A percentile compares a stretch with the other conserved stretches of the same genome.
These are phyloP conservation scores for Ladona fulva DNA, from an alignment of 1,140 invertebrate species.

Conservation along the genomic window DNA sequence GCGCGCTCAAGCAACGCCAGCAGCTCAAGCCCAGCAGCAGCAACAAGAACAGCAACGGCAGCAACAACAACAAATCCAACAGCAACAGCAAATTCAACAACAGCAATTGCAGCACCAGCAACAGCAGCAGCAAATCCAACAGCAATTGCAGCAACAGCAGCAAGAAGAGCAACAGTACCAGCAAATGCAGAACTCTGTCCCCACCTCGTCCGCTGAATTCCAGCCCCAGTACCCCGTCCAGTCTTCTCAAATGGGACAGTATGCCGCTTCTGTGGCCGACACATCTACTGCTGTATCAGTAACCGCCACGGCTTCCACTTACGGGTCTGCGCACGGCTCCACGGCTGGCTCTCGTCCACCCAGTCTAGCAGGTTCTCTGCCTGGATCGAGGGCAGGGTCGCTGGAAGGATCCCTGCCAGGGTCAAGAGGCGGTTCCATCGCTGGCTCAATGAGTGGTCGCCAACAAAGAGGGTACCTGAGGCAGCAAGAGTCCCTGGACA, in stretches of 20 bases:
- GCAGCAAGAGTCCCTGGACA: conserved; percentile 36
- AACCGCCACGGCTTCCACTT: conserved; percentile 17
- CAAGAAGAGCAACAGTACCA: conserved; percentile 12
- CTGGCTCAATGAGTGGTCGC: neutral
- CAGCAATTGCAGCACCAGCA: conserved; percentile 28
- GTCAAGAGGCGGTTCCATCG: neutral
- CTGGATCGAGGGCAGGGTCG: neutral
- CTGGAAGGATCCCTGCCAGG: neutral
- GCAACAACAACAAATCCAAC: conserved; percentile 15
- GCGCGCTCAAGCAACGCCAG: conserved; percentile 33
- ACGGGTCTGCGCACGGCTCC: neutral
- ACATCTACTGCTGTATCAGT: neutral
- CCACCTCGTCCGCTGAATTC: neutral
- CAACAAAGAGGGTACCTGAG: conserved; percentile 20
- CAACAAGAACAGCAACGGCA: conserved; percentile 18
- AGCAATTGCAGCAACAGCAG: conserved; percentile 23
- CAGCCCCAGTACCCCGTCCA: neutral
- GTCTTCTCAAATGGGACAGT: neutral
- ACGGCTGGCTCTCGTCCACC: neutral
- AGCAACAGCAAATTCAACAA: conserved; percentile 17
- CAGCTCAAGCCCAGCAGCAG: conserved; percentile 31
- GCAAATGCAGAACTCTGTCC: conserved; percentile 15
- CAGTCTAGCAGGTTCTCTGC: neutral
- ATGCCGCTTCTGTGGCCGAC: neutral
- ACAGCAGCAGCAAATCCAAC: conserved; percentile 29